A percentile compares a stretch with the other conserved stretches of the same genome.
phyloP scores from a whole-genome alignment of 2,888 invertebrate genomes.

The Diarsia dahlii region DNA sequence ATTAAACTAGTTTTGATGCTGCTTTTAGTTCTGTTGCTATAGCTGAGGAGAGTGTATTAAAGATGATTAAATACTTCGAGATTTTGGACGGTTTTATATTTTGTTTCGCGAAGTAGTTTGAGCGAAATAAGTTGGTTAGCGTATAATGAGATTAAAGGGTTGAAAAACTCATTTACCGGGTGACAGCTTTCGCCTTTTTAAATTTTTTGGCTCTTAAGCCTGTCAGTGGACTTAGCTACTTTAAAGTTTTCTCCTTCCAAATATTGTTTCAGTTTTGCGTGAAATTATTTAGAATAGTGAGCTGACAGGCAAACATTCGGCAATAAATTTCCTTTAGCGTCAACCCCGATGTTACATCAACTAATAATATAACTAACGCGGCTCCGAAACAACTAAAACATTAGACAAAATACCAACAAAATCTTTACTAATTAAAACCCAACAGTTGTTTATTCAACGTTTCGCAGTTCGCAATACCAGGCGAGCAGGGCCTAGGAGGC shows the following conservation, averaged over 20 bases:
- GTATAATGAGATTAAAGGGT: conserved; percentile 28
- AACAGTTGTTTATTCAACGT: conserved; percentile 87
- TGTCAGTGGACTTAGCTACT: neutral
- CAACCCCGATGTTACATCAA: conserved; percentile 43
- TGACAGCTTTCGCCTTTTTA: neutral
- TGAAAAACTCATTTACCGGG: conserved; percentile 36
- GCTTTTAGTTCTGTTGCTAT: conserved; percentile 62
- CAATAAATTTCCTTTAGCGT: conserved; percentile 43
- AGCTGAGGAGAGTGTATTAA: conserved; percentile 43
- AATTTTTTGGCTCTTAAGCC: neutral
- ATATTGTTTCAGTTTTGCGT: neutral
- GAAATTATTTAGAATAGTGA: conserved; percentile 14
- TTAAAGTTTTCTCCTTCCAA: neutral
- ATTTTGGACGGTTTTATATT: conserved; percentile 49
- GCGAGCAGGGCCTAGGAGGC: conserved; percentile 87
- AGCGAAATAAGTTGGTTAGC: conserved; percentile 7
- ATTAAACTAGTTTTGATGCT: conserved; percentile 77
- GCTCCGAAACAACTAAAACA: conserved; percentile 66
- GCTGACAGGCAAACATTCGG: conserved; percentile 31
- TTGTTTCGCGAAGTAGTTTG: conserved; percentile 34
- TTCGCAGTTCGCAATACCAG: conserved; percentile 86
- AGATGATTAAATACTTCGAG: conserved; percentile 60
- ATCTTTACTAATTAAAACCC: conserved; percentile 85
- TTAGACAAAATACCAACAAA: conserved; percentile 76
- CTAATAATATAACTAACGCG: conserved; percentile 56